These are phyloP conservation scores for Sipha maydis DNA, from an alignment of 2,888 invertebrate species.

Conservation along the genomic window DNA sequence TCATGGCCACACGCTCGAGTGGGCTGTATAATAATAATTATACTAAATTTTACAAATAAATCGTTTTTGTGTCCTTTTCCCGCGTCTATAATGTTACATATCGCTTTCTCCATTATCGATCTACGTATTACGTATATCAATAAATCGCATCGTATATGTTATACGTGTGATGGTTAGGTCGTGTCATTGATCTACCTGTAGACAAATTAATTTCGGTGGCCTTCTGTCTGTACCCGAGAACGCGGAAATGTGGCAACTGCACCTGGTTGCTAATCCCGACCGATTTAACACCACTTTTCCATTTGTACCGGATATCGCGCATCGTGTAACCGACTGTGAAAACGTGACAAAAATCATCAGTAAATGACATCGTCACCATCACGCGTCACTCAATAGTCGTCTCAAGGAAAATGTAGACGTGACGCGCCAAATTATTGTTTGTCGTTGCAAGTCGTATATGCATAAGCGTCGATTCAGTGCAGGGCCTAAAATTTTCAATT, in stretches of 20 bases:
- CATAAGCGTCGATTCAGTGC: too few relatives aligned
- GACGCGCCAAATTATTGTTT: conserved; percentile 20
- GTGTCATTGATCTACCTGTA: conserved; percentile 78
- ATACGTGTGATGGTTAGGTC: conserved; percentile 65
- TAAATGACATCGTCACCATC: neutral
- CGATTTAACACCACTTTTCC: conserved; percentile 91
- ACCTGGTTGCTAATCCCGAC: conserved; percentile 96
- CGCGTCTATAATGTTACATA: neutral
- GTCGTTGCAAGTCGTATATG: neutral
- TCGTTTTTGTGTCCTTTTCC: conserved; percentile 25
- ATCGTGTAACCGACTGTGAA: conserved; percentile 93
- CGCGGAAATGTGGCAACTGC: conserved; percentile 96
- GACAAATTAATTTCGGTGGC: conserved; percentile 93
- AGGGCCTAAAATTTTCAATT: too few relatives aligned
- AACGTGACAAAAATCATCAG: conserved; percentile 50
- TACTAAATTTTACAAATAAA: neutral
- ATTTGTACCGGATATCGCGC: conserved; percentile 97
- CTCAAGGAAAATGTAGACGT: neutral
- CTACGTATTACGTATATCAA: too few relatives aligned
- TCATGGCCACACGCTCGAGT: neutral
- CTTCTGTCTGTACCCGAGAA: conserved; percentile 94
- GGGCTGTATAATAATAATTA: neutral
- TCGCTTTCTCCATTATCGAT: neutral
- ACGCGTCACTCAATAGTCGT: conserved; percentile 35
- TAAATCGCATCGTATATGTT: neutral